Percentiles rank a stretch among this genome's conserved stretches.
Evolutionary conservation across 2,797 vertebrate genomes (phyloP).

Genomic region (Loris lydekkerianus): DNA sequence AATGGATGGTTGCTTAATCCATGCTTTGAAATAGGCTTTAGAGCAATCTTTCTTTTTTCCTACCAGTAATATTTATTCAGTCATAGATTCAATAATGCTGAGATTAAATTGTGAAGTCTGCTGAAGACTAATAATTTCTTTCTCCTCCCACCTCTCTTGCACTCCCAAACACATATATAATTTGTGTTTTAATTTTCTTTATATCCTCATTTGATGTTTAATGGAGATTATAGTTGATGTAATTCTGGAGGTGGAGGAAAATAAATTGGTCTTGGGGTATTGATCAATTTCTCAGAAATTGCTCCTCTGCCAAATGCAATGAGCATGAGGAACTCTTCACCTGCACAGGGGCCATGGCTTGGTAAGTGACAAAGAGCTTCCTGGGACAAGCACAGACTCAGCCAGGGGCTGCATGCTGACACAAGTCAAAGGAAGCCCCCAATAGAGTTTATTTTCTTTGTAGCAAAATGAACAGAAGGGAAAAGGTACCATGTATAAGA

Average conservation of each 20-base stretch:
- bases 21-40: not conserved
- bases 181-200: constrained; percentile 18
- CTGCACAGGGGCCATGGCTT: not conserved
- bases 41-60: not conserved
- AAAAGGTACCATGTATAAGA: not conserved
- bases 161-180: not conserved
- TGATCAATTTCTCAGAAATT: constrained; percentile 9
- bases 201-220: not conserved
- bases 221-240: not conserved
- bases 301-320: not conserved
- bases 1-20: not conserved
- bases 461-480: not conserved
- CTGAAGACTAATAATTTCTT: not conserved
- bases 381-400: not conserved
- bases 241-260: constrained; percentile 11
- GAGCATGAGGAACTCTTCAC: not conserved
- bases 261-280: not conserved
- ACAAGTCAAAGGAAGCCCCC: not conserved
- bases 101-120: not conserved
- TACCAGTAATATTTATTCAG: not conserved
- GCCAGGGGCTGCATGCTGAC: not conserved
- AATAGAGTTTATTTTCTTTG: not conserved
- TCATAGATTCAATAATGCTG: not conserved
- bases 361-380: not conserved
- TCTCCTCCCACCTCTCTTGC: not conserved